Conservation (phyloP, 2,113 vertebrate species). For the Engystomops pustulosus region DNA sequence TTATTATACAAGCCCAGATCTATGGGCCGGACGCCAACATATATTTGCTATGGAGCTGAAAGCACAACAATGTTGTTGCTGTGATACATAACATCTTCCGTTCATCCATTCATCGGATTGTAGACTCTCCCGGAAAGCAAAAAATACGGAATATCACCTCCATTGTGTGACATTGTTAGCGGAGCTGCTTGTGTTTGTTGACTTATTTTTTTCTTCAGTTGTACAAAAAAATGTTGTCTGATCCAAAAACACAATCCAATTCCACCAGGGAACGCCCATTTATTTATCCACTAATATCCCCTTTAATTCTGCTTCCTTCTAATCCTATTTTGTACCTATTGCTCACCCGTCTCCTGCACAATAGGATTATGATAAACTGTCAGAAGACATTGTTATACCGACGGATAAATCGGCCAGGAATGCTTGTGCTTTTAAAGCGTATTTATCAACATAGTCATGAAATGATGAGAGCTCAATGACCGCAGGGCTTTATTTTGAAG, state of each 20-base stretch:
- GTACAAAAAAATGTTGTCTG: conserved; percentile 10
- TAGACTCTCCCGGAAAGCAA: not conserved
- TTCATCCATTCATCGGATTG: not conserved
- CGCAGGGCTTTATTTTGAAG: conserved; percentile 61
- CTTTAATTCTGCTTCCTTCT: conserved; percentile 37
- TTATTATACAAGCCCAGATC: not conserved
- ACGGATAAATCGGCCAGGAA: conserved; percentile 68
- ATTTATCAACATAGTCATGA: conserved; percentile 62
- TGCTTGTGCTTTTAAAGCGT: conserved; percentile 69
- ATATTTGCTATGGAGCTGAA: not conserved
- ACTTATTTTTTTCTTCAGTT: conserved; percentile 15
- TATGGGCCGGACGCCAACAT: not conserved
- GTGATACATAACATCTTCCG: not conserved
- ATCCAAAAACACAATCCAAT: conserved; percentile 26
- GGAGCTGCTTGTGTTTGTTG: not conserved
- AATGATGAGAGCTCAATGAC: conserved; percentile 70
- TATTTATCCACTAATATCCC: conserved; percentile 52
- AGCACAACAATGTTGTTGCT: not conserved
- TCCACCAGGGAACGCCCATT: conserved; percentile 38
- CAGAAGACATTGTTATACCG: conserved; percentile 69
- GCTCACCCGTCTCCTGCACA: conserved; percentile 28
- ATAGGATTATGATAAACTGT: conserved; percentile 59
- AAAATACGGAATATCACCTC: not conserved
- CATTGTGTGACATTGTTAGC: not conserved
- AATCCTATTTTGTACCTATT: conserved; percentile 65